Base-by-base conservation (phyloP, 1,140 invertebrate genomes). In the Sarcophaga bullata region DNA sequence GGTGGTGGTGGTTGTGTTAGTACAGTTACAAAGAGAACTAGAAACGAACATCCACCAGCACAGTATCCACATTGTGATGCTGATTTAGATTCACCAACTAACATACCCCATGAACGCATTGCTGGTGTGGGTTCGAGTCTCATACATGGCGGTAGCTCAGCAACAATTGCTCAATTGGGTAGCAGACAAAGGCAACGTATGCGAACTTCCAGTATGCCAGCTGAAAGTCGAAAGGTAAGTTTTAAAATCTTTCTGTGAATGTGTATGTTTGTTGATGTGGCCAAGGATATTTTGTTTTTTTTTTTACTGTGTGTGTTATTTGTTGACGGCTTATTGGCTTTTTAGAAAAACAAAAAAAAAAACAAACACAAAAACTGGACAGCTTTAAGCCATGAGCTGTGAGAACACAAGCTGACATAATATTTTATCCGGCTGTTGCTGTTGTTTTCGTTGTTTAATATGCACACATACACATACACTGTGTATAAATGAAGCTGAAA, bases 181-280 rank as follows among this genome's bases (percentile, higher is more conserved):
- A 82, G 58, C 72, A 83, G 84, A 17, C 80, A 85, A 82, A 62
- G 86, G 13, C 89, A 90, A 81, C 87, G 89, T 9, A 83, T 88
- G n/a, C 80, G 89, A 15, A 90, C 89, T 50, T 90, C 89, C 7
- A 90, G 89, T 81, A 90, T 90, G 89, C 89, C 89, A 3, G 89
- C 88, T 4, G 89, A 90, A 81, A 87, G 85, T 80, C 84, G 89
- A 54, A 89, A 89, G 86, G 89, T 90, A 82, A 82, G 72, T 81
- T 47, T 72, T 19, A 75, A 37, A 37, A 37, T 37, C 25, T 37
- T 4, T 37, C 25, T 37, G 25, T 37, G 25, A 37, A 4, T 37
- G 25, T 37, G 25, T 37, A 4, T 37, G 25, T 37, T 1, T 37
- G 25, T 37, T 1, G 1, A 2, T 37, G 4, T 2, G 25, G 25